Evolutionary conservation across 1,140 invertebrate genomes (phyloP), one percentile per base, ranked within the genome.

Genomic region (Eupeodes corollae): DNA sequence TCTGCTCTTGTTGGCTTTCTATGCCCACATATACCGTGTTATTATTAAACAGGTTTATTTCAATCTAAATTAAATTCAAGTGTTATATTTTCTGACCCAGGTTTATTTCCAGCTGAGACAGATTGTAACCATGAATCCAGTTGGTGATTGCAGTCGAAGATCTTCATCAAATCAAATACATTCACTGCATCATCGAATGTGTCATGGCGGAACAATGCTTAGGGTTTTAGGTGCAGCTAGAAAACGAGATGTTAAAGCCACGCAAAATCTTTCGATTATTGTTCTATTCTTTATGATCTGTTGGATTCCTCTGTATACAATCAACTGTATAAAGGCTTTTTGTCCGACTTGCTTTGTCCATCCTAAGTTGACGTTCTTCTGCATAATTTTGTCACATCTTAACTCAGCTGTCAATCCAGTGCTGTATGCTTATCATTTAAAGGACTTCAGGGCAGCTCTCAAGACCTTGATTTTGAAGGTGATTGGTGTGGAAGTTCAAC

Each of bases 221-320:
- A 70, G 86, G 1, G 78, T 88, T 0, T 71, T 90, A 5, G 85
- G 85, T 0, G 83, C 85, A 0, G 83, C 84, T 2, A 79, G 86
- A 49, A 84, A 86, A 54, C 73, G 86, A n/a, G 89, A 93, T 63
- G 86, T 91, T 2, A 91, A 91, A 70, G 88, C 88, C 8, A 91
- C 89, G 1, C 87, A 91, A 59, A 93, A 90, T 67, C 75, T 94
- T 1, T 86, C 86, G 37, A 84, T 91, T 49, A 92, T 94, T 43
- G 89, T 94, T 1, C 70, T 87, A 32, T 91, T 92, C 70, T 94
- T 94, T 71, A 88, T 92, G 69, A 75, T 92, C 40, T 92, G 88
- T 61, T 94, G 90, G 89, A 86, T 93, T 42, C 89, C 89, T 0
- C 72, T 94, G 3, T 92, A 93, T 70, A 91, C 88, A 19, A 87